Evolutionary conservation across 2,113 vertebrate genomes (phyloP).

Genomic region (Ammodytes dubius): DNA sequence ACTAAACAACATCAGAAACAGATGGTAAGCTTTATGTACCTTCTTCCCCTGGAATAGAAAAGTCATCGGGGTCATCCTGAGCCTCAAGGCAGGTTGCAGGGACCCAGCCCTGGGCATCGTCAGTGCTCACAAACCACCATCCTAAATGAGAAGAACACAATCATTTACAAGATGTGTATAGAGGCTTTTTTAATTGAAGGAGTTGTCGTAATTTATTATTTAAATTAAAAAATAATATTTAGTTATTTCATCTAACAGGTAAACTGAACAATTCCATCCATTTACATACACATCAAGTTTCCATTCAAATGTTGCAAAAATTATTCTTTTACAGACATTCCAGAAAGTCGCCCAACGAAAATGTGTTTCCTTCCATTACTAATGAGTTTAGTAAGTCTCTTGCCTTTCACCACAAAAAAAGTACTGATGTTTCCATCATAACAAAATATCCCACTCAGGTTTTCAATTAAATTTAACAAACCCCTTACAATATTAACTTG

Average conservation of each 20-base stretch:
- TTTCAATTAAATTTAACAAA: neutral
- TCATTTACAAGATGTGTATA: neutral
- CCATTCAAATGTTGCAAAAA: neutral
- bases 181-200: neutral
- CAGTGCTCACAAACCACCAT: constrained; percentile 98
- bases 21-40: constrained; percentile 83
- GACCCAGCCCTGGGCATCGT: constrained; percentile 98
- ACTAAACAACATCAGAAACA: too few species aligned
- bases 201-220: neutral
- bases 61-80: constrained; percentile 95
- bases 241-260: neutral
- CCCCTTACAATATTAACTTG: neutral
- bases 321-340: neutral
- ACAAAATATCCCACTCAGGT: neutral
- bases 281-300: neutral
- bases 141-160: constrained; percentile 81
- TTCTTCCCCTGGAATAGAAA: constrained; percentile 92
- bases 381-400: too few species aligned
- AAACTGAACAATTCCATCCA: neutral
- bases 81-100: constrained; percentile 97
- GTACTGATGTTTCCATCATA: neutral
- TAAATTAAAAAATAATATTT: neutral
- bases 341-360: neutral
- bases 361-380: neutral
- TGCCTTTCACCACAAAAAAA: neutral